Evolutionary conservation across 2,113 vertebrate species (phyloP).

Genomic region (Bolborhynchus lineola): DNA sequence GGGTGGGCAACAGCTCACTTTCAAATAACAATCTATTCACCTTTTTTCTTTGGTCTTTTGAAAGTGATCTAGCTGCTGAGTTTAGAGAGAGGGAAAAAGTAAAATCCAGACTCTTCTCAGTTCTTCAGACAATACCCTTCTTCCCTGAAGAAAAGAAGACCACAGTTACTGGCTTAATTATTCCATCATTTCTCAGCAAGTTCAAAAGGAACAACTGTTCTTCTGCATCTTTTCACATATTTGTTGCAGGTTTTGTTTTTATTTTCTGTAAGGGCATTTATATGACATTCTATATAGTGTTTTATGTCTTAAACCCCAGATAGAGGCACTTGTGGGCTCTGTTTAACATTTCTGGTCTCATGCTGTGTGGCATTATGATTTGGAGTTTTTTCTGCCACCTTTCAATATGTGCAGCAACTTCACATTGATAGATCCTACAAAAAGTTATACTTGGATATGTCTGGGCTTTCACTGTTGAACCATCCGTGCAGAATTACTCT

Average conservation of each 20-base stretch:
- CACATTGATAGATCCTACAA: not conserved
- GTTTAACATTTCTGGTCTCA: conserved; percentile 19
- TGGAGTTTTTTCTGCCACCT: not conserved
- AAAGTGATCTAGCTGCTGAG: not conserved
- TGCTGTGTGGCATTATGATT: not conserved
- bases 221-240: not conserved
- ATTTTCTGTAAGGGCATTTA: conserved; percentile 11
- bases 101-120: not conserved
- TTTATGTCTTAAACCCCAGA: not conserved
- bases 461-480: not conserved
- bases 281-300: conserved; percentile 16
- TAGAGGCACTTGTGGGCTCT: not conserved
- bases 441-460: not conserved
- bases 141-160: not conserved
- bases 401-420: not conserved
- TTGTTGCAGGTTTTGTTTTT: conserved; percentile 23
- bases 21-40: conserved; percentile 32
- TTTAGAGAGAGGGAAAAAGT: not conserved
- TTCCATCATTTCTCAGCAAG: not conserved
- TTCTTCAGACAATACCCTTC: not conserved
- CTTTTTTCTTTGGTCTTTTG: conserved; percentile 12
- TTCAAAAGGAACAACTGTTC: not conserved
- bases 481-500: not conserved
- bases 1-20: conserved; percentile 35
- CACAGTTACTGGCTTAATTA: not conserved